Base-by-base conservation (phyloP, 2,797 vertebrate species). In the Tokudaia tokunoshimensis region DNA sequence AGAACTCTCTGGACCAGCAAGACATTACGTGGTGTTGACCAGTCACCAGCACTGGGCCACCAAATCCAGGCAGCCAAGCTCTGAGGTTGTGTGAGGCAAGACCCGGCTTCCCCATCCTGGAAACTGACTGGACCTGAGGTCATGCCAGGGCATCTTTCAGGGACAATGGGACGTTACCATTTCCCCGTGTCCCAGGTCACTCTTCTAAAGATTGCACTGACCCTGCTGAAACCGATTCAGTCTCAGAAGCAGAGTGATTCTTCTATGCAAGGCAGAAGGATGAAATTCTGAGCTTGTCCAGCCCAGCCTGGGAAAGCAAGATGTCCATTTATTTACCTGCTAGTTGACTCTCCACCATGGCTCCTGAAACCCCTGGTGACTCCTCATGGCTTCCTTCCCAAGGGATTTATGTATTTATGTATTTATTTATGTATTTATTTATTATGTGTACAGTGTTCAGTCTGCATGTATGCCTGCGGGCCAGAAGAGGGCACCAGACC, bases 231-330 rank as follows among this genome's bases (percentile, higher is more conserved):
- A 50, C 61, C 22, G 24, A 17, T 13, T 4, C 9, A 6, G 3
- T 67, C 4, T 72, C 67, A 10, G 67, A 37, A 72, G 37, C 34
- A 31, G 26, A 13, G 3, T 0, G 12, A 3, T 24, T 55, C 57
- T 34, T 78, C n/a, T 34, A 31, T 29, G 22, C 15, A 24, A 57
- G 24, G 24, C 44, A 29, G 37, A 17, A 63, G 19, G 47, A 6
- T 79, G 15, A 13, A 15, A 3, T 11, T 6, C 75, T 12, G 74
- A 50, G 29, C 4, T 91, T 20, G 26, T 41, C 44, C 5, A 47
- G 3, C n/a, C 15, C 41, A 6, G 14, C 0, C 19, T 3, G 37
- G 44, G 3, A 55, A 63, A 34, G 6, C 6, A 1, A 44, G 20
- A 8, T 2, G 0, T 3, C 20, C 17, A 3, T 44, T 90, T 4